phyloP scores from a whole-genome alignment of 2,797 vertebrate species.

The Dryobates pubescens region DNA sequence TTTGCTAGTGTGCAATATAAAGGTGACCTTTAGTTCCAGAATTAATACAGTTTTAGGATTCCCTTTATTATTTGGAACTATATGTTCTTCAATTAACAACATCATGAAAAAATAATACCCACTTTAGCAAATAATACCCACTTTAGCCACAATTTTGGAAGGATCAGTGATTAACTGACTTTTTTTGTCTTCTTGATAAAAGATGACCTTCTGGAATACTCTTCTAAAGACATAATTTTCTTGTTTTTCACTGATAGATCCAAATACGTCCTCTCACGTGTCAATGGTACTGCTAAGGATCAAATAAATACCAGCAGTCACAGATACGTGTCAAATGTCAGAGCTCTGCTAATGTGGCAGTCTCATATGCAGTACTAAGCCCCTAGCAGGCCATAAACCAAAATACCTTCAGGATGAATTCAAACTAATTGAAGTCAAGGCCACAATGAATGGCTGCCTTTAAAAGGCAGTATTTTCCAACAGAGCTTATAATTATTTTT shows the following conservation, averaged over 20 bases:
- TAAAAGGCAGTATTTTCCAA: not conserved
- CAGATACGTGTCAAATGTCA: not conserved
- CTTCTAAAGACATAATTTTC: not conserved
- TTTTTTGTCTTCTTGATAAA: not conserved
- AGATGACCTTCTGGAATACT: not conserved
- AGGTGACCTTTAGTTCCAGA: conserved; percentile 54
- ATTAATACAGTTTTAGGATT: not conserved
- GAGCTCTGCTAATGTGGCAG: conserved; percentile 31
- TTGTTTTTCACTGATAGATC: not conserved
- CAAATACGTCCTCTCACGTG: not conserved
- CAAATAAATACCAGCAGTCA: not conserved
- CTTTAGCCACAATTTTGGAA: not conserved
- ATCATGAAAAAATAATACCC: not conserved
- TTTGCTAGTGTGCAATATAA: not conserved
- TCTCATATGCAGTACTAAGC: not conserved
- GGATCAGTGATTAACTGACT: not conserved
- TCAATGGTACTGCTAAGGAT: not conserved
- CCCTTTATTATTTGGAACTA: not conserved
- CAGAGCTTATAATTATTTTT: not conserved
- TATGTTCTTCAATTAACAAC: not conserved
- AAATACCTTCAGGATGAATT: conserved; percentile 3
- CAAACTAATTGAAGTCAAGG: not conserved
- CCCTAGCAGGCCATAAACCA: conserved; percentile 2
- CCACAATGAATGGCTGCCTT: not conserved
- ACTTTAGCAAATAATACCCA: not conserved